A percentile compares a stretch with the other conserved stretches of the same genome.
Evolutionary conservation across 2,888 invertebrate genomes (phyloP).

Genomic region (Rhamnusium bicolor): DNA sequence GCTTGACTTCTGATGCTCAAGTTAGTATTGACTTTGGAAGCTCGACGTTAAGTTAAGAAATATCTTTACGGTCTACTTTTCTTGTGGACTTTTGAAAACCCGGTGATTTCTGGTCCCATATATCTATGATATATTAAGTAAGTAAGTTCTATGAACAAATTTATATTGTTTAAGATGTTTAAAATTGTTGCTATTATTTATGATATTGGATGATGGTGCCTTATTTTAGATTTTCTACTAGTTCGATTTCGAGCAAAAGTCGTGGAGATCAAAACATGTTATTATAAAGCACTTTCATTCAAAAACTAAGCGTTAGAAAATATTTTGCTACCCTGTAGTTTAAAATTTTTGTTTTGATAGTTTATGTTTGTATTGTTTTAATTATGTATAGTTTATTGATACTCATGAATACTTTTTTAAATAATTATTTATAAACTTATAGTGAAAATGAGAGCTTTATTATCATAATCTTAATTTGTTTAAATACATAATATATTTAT

Average conservation of each 20-base stretch:
- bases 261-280: not conserved
- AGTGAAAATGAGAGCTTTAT: conserved; percentile 37
- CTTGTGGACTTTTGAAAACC: conserved; percentile 58
- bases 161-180: conserved; percentile 24
- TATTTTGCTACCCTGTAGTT: conserved; percentile 9
- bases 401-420: conserved; percentile 17
- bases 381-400: conserved; percentile 16
- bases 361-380: conserved; percentile 14
- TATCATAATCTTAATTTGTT: conserved; percentile 19
- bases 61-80: conserved; percentile 42
- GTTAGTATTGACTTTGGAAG: conserved; percentile 59
- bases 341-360: not conserved
- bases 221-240: not conserved
- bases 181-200: conserved; percentile 11
- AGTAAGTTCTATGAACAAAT: conserved; percentile 96
- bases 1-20: conserved; percentile 57
- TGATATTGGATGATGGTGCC: no score
- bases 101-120: conserved; percentile 86
- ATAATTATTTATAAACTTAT: conserved; percentile 32
- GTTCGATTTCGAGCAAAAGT: not conserved
- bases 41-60: conserved; percentile 53
- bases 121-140: conserved; percentile 96
- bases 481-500: conserved; percentile 19
- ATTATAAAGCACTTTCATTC: not conserved
- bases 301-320: not conserved